A percentile compares a stretch with the other conserved stretches of the same genome.
These are phyloP conservation scores for Barbus barbus DNA, from an alignment of 2,113 vertebrate genomes.

Conservation along the genomic window DNA sequence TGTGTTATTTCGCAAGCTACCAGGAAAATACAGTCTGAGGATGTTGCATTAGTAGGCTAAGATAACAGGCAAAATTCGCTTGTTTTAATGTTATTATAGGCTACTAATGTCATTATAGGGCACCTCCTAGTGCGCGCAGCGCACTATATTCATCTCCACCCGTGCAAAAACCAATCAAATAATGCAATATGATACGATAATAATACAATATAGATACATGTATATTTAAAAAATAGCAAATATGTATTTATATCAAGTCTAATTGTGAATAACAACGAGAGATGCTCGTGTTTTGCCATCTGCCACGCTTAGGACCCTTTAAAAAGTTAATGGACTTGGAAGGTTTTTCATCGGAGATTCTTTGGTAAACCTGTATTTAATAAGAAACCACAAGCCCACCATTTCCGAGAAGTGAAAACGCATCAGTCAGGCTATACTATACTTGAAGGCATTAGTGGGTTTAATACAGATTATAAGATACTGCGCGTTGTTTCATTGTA, in stretches of 20 bases:
- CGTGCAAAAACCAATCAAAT: neutral
- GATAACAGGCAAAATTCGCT: neutral
- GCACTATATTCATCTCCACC: neutral
- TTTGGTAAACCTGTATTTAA: neutral
- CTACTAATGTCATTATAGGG: neutral
- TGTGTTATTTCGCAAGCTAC: neutral
- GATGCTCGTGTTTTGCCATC: neutral
- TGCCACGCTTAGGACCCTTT: neutral
- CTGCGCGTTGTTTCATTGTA: too few species aligned
- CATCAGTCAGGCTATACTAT: neutral
- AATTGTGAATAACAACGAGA: neutral
- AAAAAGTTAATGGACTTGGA: neutral
- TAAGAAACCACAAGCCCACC: neutral
- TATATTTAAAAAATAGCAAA: neutral
- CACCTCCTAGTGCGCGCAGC: neutral
- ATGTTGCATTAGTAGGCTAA: neutral
- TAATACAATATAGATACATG: too few species aligned
- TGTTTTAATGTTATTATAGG: neutral
- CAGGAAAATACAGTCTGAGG: neutral
- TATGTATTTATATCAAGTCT: too few species aligned
- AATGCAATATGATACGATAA: too few species aligned
- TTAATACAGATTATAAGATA: neutral
- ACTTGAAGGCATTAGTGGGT: neutral
- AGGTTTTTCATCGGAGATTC: neutral
- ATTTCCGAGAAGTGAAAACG: neutral